phyloP scores from a whole-genome alignment of 2,888 invertebrate genomes.

The Conistra vaccinii region DNA sequence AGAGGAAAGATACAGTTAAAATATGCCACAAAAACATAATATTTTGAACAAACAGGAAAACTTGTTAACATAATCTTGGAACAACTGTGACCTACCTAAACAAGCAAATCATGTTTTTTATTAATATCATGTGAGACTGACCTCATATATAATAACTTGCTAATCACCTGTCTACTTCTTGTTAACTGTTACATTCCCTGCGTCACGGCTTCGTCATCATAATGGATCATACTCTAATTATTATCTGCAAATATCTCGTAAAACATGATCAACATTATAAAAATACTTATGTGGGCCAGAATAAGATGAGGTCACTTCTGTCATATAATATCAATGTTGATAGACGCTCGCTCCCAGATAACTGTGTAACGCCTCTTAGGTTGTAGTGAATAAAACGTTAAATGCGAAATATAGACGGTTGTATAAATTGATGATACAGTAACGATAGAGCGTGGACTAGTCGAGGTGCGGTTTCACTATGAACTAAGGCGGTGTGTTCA shows the following conservation, averaged over 20 bases:
- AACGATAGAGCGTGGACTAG: constrained; percentile 34
- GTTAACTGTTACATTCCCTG: constrained; percentile 44
- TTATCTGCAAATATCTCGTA: constrained; percentile 28
- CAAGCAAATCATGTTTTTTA: neutral
- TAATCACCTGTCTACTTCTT: constrained; percentile 52
- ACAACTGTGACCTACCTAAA: neutral
- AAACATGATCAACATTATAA: constrained; percentile 44
- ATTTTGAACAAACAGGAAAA: constrained; percentile 55
- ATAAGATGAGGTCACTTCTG: constrained; percentile 48
- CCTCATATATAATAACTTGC: neutral
- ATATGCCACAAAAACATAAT: neutral
- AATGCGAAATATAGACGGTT: constrained; percentile 38
- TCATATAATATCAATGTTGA: constrained; percentile 58
- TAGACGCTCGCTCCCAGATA: constrained; percentile 67
- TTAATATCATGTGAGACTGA: constrained; percentile 16
- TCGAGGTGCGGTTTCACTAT: constrained; percentile 67
- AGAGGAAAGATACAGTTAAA: neutral
- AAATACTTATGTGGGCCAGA: constrained; percentile 53
- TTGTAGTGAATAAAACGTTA: constrained; percentile 70
- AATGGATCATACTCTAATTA: constrained; percentile 31
- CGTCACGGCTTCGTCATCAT: constrained; percentile 30
- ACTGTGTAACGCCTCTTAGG: constrained; percentile 76
- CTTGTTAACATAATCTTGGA: constrained; percentile 14
- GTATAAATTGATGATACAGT: constrained; percentile 5
- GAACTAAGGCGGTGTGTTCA: constrained; percentile 71